Conservation (phyloP, 2,113 vertebrate genomes). For the Syngnathus floridae region DNA sequence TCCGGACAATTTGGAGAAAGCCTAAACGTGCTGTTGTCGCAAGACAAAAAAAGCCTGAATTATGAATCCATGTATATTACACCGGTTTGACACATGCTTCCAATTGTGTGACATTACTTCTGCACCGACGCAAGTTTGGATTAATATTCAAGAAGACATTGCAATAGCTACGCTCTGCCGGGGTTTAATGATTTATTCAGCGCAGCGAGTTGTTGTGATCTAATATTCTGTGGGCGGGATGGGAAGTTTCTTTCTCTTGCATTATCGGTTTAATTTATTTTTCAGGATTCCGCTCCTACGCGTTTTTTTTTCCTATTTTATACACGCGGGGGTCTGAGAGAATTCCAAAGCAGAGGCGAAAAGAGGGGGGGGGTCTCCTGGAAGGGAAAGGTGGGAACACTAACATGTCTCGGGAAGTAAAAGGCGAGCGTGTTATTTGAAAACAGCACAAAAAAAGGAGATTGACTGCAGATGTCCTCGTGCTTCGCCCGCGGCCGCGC, state of each 20-base stretch:
- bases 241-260: slow-evolving; percentile 51
- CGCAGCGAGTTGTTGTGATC: slow-evolving; percentile 51
- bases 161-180: slow-evolving; percentile 34
- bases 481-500: slow-evolving; percentile 25
- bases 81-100: slow-evolving; percentile 37
- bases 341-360: slow-evolving; percentile 44
- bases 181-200: slow-evolving; percentile 58
- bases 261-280: slow-evolving; percentile 57
- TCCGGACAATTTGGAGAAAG: slow-evolving; percentile 24
- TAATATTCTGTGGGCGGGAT: slow-evolving; percentile 56
- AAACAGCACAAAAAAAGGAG: slow-evolving; percentile 15
- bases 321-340: slow-evolving; percentile 38
- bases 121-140: slow-evolving; percentile 11
- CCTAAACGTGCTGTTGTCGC: slow-evolving; percentile 29
- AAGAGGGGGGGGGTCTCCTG: slow-evolving; percentile 31
- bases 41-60: slow-evolving; percentile 28
- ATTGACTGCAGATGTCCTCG: slow-evolving; percentile 30
- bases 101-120: slow-evolving; percentile 47
- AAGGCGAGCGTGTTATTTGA: slow-evolving; percentile 15
- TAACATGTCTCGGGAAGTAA: slow-evolving; percentile 35
- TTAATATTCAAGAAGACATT: slow-evolving; percentile 54
- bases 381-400: slow-evolving; percentile 49
- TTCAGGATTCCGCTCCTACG: slow-evolving; percentile 50
- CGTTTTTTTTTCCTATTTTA: slow-evolving; percentile 1
- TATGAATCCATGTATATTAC: slow-evolving; percentile 42